Conservation (phyloP, 2,797 vertebrate species). For the Lepidocolaptes lacrymiger region DNA sequence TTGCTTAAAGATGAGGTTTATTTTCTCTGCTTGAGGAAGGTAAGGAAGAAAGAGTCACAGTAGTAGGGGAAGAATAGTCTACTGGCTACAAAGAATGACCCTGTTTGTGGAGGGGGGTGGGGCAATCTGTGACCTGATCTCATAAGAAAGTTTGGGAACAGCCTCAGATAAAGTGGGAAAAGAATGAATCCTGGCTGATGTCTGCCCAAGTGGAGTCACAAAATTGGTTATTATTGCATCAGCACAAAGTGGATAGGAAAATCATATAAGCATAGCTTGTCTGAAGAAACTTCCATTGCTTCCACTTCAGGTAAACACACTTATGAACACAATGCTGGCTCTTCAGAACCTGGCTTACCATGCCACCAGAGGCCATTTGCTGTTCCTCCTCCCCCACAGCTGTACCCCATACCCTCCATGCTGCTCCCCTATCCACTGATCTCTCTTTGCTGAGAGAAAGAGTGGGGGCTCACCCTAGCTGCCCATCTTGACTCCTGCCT, state of each 20-base stretch:
- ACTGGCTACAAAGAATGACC: neutral
- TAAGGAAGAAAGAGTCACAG: neutral
- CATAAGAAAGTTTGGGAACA: neutral
- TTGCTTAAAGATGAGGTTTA: neutral
- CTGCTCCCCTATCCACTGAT: neutral
- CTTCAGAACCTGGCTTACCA: neutral
- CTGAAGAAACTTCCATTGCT: neutral
- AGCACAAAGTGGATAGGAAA: neutral
- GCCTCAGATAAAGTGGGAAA: neutral
- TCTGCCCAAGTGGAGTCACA: neutral
- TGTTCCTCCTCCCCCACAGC: neutral
- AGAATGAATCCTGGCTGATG: neutral
- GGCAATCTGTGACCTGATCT: neutral
- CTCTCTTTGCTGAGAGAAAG: neutral
- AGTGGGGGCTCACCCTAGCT: neutral
- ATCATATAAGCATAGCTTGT: neutral
- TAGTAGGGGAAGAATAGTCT: neutral
- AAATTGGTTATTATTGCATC: neutral
- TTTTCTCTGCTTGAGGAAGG: neutral
- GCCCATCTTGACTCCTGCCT: neutral
- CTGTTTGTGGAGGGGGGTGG: neutral
- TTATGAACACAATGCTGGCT: neutral
- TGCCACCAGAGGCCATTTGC: neutral
- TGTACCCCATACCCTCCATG: neutral
- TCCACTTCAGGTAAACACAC: neutral